A percentile compares a stretch with the other conserved stretches of the same genome.
phyloP scores from a whole-genome alignment of 23 tunicate species.

The Diplosoma virens region DNA sequence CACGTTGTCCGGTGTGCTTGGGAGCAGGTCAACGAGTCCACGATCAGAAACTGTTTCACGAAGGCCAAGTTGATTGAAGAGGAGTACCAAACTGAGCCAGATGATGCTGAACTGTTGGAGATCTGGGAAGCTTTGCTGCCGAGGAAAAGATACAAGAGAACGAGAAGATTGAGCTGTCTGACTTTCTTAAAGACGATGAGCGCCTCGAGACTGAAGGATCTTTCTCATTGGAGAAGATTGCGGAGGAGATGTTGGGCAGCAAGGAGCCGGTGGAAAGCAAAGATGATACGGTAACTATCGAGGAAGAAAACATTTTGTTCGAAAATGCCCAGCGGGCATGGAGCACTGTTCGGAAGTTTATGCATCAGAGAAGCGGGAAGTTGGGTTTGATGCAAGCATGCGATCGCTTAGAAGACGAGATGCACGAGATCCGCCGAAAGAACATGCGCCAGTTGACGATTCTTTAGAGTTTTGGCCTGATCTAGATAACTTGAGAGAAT shows the following conservation, averaged over 20 bases:
- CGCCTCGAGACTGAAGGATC: slow-evolving; percentile 50
- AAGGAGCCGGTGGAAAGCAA: slow-evolving; percentile 43
- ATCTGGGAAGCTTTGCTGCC: slow-evolving; percentile 55
- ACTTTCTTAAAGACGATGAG: slow-evolving; percentile 46
- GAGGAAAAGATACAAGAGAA: slow-evolving; percentile 30
- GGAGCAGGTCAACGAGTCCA: slow-evolving; percentile 45
- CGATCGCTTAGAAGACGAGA: slow-evolving; percentile 14
- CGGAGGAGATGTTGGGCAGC: slow-evolving; percentile 37
- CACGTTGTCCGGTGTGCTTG: slow-evolving; percentile 22
- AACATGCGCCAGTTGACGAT: no score
- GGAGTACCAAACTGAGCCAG: slow-evolving; percentile 28
- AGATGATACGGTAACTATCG: slow-evolving; percentile 21
- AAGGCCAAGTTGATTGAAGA: slow-evolving; percentile 40
- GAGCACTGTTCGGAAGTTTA: slow-evolving; percentile 11
- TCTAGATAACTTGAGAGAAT: no score
- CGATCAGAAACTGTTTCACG: slow-evolving; percentile 38
- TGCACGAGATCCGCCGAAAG: no score
- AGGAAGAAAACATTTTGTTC: slow-evolving; percentile 22
- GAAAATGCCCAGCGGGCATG: slow-evolving; percentile 13
- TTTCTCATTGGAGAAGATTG: slow-evolving; percentile 24
- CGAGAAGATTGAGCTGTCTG: slow-evolving; percentile 50
- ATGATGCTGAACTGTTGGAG: slow-evolving; percentile 47
- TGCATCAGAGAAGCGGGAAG: slow-evolving; percentile 30
- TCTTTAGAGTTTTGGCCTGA: no score
- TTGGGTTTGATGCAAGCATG: slow-evolving; percentile 3